phyloP scores from a whole-genome alignment of 2,888 invertebrate species.

The Mimas tiliae region DNA sequence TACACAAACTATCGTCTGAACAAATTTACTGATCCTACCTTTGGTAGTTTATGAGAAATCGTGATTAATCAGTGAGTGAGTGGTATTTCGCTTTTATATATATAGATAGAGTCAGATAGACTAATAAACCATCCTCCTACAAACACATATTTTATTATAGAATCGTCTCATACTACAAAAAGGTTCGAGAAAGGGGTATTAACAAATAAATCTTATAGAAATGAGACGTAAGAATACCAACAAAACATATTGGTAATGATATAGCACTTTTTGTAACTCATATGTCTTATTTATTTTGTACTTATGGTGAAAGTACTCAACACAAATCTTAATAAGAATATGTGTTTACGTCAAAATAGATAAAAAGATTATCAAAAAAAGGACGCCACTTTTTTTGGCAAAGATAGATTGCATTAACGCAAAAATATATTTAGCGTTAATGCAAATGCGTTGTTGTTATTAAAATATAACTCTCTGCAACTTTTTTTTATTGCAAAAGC shows the following conservation, averaged over 20 bases:
- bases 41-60: no score
- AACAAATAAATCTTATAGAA: constrained; percentile 10
- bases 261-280: background rate
- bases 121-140: no score
- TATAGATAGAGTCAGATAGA: no score
- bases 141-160: background rate
- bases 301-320: background rate
- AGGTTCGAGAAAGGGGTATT: background rate
- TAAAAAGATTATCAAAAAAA: background rate
- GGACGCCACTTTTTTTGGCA: background rate
- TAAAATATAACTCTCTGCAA: no score
- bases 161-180: background rate
- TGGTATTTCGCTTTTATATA: no score
- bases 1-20: no score
- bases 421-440: no score
- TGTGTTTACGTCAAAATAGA: background rate
- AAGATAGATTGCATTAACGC: no score
- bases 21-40: no score
- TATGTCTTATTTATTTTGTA: constrained; percentile 9
- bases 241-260: constrained; percentile 18
- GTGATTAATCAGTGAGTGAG: no score
- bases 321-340: background rate
- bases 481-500: no score
- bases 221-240: constrained; percentile 7
- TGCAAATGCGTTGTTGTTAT: no score